Percentiles rank a stretch among this genome's conserved stretches.
These are phyloP conservation scores for Sebastes minor DNA, from an alignment of 2,797 vertebrate genomes.

Conservation along the genomic window DNA sequence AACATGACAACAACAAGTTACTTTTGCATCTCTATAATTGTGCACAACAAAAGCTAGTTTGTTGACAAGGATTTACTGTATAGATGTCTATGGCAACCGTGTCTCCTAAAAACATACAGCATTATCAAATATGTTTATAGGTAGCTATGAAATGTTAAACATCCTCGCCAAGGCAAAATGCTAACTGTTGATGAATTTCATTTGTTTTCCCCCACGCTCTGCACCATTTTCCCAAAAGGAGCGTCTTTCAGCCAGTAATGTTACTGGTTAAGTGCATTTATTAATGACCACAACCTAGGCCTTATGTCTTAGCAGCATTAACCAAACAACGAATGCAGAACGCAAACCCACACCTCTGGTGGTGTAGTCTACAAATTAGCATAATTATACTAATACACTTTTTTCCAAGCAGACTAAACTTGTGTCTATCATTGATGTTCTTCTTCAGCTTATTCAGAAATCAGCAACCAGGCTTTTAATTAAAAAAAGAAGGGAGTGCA, in stretches of 20 bases:
- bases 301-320: not conserved
- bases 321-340: not conserved
- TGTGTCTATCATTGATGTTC: not conserved
- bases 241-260: not conserved
- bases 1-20: not conserved
- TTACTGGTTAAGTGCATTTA: not conserved
- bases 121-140: not conserved
- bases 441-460: not conserved
- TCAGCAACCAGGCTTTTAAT: not conserved
- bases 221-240: not conserved
- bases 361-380: no score
- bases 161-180: not conserved
- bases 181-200: not conserved
- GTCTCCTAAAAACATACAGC: not conserved
- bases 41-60: not conserved
- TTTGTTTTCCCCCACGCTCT: not conserved
- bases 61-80: not conserved
- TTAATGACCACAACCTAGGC: not conserved
- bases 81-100: not conserved
- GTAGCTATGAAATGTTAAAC: not conserved
- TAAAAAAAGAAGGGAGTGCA: not conserved
- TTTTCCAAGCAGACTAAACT: not conserved
- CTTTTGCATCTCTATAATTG: not conserved
- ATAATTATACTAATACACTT: not conserved
- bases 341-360: not conserved